Evolutionary conservation across 2,797 vertebrate genomes (phyloP).

Genomic region (Buceros bicornis): DNA sequence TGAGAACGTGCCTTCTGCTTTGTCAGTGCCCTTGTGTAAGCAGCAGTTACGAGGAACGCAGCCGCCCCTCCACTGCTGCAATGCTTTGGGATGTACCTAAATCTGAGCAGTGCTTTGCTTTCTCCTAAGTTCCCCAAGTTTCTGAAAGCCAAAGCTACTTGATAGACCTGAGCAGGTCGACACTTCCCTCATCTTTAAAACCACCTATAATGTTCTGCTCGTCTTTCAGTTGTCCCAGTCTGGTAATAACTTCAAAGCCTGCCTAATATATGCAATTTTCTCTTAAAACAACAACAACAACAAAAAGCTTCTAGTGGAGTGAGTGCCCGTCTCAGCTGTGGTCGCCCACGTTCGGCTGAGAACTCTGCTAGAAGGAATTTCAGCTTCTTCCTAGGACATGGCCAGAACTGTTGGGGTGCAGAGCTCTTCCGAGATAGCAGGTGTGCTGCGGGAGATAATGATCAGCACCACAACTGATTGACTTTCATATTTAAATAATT

Average conservation of each 20-base stretch:
- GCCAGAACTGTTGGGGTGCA: not conserved
- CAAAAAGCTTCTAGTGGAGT: not conserved
- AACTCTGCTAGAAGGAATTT: not conserved
- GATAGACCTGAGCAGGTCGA: not conserved
- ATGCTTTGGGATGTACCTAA: not conserved
- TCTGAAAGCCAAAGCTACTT: constrained; percentile 11
- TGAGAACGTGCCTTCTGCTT: not conserved
- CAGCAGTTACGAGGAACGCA: not conserved
- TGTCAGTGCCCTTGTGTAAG: not conserved
- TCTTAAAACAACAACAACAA: constrained; percentile 3
- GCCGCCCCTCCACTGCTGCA: not conserved
- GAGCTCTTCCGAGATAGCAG: not conserved
- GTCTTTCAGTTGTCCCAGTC: not conserved
- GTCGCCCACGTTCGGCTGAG: not conserved
- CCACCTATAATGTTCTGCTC: not conserved
- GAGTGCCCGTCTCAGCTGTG: not conserved
- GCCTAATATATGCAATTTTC: constrained; percentile 59
- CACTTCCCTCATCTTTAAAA: constrained; percentile 10
- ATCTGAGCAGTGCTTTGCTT: not conserved
- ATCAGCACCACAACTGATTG: not conserved
- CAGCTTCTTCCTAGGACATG: not conserved
- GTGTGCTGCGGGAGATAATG: not conserved
- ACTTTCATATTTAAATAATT: not conserved
- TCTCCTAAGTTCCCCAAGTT: not conserved
- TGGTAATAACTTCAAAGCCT: constrained; percentile 48